A percentile compares a stretch with the other conserved stretches of the same genome.
Conservation (phyloP, 2,888 invertebrate species). For the Drosophila suboccidentalis region DNA sequence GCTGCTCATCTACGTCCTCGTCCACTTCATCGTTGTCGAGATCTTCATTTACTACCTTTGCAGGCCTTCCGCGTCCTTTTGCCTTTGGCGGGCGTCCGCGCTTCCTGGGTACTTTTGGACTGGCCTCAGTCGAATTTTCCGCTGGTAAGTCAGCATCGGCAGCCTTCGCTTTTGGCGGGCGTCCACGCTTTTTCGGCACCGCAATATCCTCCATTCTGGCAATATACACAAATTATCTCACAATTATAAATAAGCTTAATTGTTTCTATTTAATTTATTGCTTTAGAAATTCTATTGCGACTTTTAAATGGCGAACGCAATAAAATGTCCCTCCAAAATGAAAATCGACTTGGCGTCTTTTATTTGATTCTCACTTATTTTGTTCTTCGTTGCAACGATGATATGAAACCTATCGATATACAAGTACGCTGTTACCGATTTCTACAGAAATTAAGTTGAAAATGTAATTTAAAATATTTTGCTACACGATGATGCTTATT, state of each 20-base stretch:
- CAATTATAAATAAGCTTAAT: background rate
- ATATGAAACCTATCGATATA: background rate
- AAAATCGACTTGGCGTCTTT: slow-evolving; percentile 5
- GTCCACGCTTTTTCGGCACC: slow-evolving; percentile 9
- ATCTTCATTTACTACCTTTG: background rate
- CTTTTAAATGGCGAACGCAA: slow-evolving; percentile 1
- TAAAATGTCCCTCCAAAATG: slow-evolving; percentile 7
- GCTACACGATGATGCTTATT: background rate
- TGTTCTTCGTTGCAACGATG: slow-evolving; percentile 1
- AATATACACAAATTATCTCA: background rate
- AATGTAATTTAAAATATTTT: background rate
- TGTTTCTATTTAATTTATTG: background rate
- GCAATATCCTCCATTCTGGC: slow-evolving; percentile 3
- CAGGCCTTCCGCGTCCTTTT: background rate
- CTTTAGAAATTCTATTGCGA: background rate
- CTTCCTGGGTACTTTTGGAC: background rate
- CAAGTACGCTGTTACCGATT: background rate
- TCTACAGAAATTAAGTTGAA: background rate
- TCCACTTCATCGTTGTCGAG: background rate
- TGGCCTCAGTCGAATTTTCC: background rate
- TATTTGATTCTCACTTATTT: slow-evolving; percentile 6
- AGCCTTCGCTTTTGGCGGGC: slow-evolving; percentile 5
- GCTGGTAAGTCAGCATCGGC: background rate
- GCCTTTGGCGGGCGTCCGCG: slow-evolving; percentile 4
- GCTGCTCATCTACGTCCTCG: background rate